phyloP scores from a whole-genome alignment of 2,888 invertebrate genomes.

The Belgica antarctica region DNA sequence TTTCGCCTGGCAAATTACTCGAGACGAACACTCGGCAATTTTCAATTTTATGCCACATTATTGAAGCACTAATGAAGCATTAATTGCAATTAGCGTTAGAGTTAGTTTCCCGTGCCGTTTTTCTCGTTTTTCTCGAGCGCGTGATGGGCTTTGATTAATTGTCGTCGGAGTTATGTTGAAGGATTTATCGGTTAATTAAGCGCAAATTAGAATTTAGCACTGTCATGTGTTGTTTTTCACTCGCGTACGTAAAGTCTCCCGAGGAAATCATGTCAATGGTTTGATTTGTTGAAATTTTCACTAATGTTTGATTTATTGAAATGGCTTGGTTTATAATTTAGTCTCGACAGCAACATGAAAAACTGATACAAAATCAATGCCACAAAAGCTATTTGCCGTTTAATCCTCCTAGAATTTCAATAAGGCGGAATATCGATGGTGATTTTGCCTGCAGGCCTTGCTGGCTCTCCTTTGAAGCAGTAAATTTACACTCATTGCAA shows the following conservation, averaged over 20 bases:
- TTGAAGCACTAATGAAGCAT: no score
- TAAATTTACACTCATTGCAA: conserved; percentile 27
- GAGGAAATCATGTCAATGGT: conserved; percentile 1
- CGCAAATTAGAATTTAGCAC: conserved; percentile 7
- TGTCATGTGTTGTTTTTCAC: no score
- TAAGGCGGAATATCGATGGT: conserved; percentile 8
- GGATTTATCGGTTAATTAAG: not conserved
- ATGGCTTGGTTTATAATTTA: not conserved
- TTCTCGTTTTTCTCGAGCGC: not conserved
- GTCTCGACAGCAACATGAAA: not conserved
- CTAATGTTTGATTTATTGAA: conserved; percentile 19
- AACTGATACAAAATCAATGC: not conserved
- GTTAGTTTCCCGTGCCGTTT: not conserved
- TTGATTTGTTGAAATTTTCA: not conserved
- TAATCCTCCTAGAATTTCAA: conserved; percentile 26
- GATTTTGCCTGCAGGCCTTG: not conserved
- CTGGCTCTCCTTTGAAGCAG: not conserved
- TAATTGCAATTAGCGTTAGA: conserved; percentile 21
- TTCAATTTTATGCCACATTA: conserved; percentile 9
- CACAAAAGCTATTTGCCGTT: not conserved
- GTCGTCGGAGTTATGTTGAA: not conserved
- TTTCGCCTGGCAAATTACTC: conserved; percentile 7
- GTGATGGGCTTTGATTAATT: conserved; percentile 16
- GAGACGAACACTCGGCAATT: not conserved
- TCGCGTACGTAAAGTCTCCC: not conserved